Evolutionary conservation across 2,797 vertebrate genomes (phyloP).

Genomic region (Champsocephalus gunnari): DNA sequence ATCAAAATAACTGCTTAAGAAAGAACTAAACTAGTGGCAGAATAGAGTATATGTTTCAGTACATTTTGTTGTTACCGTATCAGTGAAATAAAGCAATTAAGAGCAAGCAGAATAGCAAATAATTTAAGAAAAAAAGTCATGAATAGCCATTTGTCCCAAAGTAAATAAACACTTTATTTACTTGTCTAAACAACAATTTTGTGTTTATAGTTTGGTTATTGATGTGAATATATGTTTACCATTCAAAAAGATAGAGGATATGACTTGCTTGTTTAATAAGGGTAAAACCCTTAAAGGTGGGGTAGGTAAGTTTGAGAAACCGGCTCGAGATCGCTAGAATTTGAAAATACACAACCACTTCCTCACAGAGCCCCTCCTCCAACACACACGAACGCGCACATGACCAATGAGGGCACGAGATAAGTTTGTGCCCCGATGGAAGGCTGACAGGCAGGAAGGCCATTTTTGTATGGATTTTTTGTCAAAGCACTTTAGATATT

Average conservation of each 20-base stretch:
- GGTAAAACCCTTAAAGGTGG: not conserved
- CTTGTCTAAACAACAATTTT: not conserved
- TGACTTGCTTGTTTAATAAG: not conserved
- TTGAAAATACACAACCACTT: too few relatives aligned
- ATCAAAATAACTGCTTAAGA: not conserved
- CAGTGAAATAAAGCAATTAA: not conserved
- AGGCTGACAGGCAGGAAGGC: too few relatives aligned
- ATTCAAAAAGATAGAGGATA: slow-evolving; percentile 2
- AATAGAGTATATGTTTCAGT: not conserved
- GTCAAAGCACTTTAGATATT: too few relatives aligned
- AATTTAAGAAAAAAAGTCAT: not conserved
- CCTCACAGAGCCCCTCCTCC: too few relatives aligned
- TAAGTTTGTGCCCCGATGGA: too few relatives aligned
- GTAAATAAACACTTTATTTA: not conserved
- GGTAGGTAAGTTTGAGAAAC: too few relatives aligned
- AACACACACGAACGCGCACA: too few relatives aligned
- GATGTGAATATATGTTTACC: slow-evolving; percentile 18
- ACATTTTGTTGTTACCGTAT: not conserved
- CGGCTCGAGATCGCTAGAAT: too few relatives aligned
- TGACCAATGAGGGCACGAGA: too few relatives aligned
- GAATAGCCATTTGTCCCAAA: not conserved
- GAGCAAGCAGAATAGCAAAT: not conserved
- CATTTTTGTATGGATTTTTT: too few relatives aligned
- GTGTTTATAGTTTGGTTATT: not conserved
- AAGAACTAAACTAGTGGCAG: not conserved